Conservation (phyloP, 2,888 invertebrate species). For the Clivina fossor region DNA sequence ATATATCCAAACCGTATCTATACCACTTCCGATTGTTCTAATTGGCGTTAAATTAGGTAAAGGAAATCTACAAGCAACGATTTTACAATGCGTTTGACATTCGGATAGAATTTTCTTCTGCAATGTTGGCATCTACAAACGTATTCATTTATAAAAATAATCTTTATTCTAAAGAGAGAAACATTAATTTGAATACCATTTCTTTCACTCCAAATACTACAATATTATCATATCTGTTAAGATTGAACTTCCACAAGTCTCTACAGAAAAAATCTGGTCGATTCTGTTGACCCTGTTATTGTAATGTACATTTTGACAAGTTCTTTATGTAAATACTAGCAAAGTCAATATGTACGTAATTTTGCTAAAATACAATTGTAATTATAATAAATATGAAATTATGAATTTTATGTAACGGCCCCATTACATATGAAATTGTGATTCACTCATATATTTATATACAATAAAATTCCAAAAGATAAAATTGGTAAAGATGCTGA, state of each 20-base stretch:
- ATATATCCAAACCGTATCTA: slow-evolving; percentile 93
- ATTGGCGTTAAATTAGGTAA: slow-evolving; percentile 72
- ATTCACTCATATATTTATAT: no score
- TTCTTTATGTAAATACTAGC: no score
- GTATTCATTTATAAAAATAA: slow-evolving; percentile 18
- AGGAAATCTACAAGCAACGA: slow-evolving; percentile 90
- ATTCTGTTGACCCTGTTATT: slow-evolving; percentile 56
- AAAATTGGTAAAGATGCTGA: no score
- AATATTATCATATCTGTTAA: slow-evolving; percentile 77
- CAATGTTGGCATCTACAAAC: slow-evolving; percentile 74
- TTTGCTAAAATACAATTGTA: no score
- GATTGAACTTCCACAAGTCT: slow-evolving; percentile 82
- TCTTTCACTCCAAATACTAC: slow-evolving; percentile 94
- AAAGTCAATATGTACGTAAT: no score
- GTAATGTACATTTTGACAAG: no score
- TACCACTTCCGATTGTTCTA: slow-evolving; percentile 71
- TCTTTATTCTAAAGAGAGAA: no score
- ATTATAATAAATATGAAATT: no score
- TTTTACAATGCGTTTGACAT: slow-evolving; percentile 62
- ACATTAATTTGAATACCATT: slow-evolving; percentile 65
- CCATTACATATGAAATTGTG: no score
- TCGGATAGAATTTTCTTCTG: slow-evolving; percentile 76
- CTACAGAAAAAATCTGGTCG: slow-evolving; percentile 65
- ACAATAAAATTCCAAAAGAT: no score
- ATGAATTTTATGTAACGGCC: no score